Conservation (phyloP, 2,888 invertebrate species). For the Orthonychiurus folsomi region DNA sequence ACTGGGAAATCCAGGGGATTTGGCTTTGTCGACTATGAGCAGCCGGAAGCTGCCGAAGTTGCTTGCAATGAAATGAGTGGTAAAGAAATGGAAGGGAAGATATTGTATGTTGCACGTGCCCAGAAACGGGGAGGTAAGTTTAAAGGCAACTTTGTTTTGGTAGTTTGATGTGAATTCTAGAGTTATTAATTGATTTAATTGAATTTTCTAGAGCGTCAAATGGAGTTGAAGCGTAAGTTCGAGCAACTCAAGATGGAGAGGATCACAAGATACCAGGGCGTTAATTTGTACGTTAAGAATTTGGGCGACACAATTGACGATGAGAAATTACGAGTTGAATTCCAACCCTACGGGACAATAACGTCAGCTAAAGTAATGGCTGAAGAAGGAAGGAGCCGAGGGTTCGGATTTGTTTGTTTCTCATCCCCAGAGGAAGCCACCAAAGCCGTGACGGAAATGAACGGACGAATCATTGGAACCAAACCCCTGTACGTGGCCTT, state of each 20-base stretch:
- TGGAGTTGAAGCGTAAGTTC: conserved; percentile 89
- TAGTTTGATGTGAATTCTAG: neutral
- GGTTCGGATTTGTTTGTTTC: conserved; percentile 99
- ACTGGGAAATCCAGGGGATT: conserved; percentile 94
- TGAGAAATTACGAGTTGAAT: conserved; percentile 88
- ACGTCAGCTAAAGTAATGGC: conserved; percentile 97
- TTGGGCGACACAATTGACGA: conserved; percentile 97
- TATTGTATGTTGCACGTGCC: conserved; percentile 91
- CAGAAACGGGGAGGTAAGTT: conserved; percentile 77
- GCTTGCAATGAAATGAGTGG: conserved; percentile 88
- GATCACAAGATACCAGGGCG: conserved; percentile 79
- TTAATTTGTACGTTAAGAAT: conserved; percentile 98
- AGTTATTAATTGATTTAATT: neutral
- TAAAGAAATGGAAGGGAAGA: conserved; percentile 61
- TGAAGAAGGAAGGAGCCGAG: conserved; percentile 87
- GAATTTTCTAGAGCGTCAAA: conserved; percentile 65
- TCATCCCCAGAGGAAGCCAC: conserved; percentile 96
- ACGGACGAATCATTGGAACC: conserved; percentile 90
- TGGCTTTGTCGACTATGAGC: conserved; percentile 97
- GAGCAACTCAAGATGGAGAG: conserved; percentile 90
- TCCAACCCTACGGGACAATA: conserved; percentile 90
- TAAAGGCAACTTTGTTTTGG: neutral
- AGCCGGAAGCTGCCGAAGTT: conserved; percentile 87
- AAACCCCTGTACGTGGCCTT: conserved; percentile 98
- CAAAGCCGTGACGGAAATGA: conserved; percentile 98